A percentile compares a stretch with the other conserved stretches of the same genome.
These are phyloP conservation scores for Microcebus lehilahytsara DNA, from an alignment of 2,113 vertebrate species.

Conservation along the genomic window DNA sequence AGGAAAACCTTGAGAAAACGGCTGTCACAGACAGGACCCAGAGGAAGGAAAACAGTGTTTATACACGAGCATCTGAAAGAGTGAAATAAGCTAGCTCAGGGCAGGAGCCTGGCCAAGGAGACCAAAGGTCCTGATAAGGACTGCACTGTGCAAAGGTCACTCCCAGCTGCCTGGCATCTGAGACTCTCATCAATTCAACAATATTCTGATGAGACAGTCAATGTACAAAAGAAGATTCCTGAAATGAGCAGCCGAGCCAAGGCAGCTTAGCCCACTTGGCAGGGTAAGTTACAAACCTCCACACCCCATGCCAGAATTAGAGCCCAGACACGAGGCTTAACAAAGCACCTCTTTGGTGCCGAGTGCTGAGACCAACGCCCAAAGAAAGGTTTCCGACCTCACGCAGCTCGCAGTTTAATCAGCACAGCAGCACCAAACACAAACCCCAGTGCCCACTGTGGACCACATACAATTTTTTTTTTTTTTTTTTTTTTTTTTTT, in stretches of 20 bases:
- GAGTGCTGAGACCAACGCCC: background rate
- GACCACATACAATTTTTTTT: background rate
- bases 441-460: accelerated
- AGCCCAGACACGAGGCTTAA: background rate
- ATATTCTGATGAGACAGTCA: background rate
- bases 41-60: background rate
- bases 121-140: background rate
- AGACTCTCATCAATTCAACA: background rate
- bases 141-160: background rate
- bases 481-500: no score
- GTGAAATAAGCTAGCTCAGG: background rate
- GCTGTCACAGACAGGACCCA: background rate
- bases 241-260: background rate
- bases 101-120: background rate
- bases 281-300: no score
- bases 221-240: background rate
- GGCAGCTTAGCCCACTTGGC: background rate
- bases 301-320: background rate
- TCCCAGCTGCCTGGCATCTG: background rate
- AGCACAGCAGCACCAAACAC: background rate
- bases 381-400: background rate
- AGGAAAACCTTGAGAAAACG: background rate
- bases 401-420: no score
- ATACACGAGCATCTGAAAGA: accelerated
- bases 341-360: background rate